Evolutionary conservation across 2,113 vertebrate genomes (phyloP).

Genomic region (Perca fluviatilis): DNA sequence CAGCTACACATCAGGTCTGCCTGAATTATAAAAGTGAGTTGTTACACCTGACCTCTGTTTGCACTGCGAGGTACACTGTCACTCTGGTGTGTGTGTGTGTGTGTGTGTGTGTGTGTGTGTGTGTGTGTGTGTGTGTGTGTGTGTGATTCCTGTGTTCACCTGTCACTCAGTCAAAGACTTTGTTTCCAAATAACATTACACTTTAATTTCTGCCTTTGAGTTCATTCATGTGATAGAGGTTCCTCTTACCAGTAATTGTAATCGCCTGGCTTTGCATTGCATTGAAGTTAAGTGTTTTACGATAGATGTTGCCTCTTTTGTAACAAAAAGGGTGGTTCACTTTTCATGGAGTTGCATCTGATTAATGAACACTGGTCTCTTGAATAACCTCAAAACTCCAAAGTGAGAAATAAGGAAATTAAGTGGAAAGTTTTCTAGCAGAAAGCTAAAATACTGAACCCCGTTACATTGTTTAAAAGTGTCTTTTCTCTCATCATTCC

Average conservation of each 20-base stretch:
- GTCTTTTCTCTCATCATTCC: not conserved
- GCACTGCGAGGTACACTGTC: not conserved
- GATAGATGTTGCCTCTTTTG: not conserved
- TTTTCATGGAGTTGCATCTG: not conserved
- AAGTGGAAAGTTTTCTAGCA: not conserved
- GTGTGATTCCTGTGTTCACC: not conserved
- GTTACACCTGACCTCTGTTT: conserved; percentile 29
- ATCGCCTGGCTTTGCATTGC: not conserved
- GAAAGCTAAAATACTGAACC: not conserved
- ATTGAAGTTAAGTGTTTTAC: not conserved
- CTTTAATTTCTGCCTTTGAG: not conserved
- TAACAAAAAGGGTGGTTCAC: not conserved
- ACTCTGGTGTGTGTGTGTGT: conserved; percentile 4
- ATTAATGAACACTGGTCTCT: not conserved
- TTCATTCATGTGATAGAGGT: not conserved
- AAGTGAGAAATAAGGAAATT: not conserved
- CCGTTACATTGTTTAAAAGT: not conserved
- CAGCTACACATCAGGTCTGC: conserved; percentile 10
- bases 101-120: not conserved
- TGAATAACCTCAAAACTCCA: conserved; percentile 7
- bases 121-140: not conserved
- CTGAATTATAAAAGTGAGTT: conserved; percentile 17
- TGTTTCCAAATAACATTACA: not conserved
- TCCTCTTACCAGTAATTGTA: not conserved
- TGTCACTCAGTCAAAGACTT: conserved; percentile 2